A percentile compares a stretch with the other conserved stretches of the same genome.
These are phyloP conservation scores for Drosophila meridiana DNA, from an alignment of 2,888 invertebrate genomes.

Conservation along the genomic window DNA sequence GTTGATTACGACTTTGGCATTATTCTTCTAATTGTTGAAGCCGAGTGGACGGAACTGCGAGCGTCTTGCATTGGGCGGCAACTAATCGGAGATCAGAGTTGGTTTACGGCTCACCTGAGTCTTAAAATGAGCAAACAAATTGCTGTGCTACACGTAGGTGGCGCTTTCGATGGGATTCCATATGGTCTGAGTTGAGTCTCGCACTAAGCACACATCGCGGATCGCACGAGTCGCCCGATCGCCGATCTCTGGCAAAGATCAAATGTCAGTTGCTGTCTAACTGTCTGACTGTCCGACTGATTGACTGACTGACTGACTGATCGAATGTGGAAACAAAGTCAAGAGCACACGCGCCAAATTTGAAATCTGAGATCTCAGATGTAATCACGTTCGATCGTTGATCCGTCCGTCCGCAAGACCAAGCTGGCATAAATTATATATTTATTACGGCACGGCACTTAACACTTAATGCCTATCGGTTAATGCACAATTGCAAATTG, in stretches of 20 bases:
- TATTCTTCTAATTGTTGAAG: conserved; percentile 33
- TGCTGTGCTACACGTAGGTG: conserved; percentile 55
- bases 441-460: conserved; percentile 62
- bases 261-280: conserved; percentile 58
- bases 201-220: conserved; percentile 39
- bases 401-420: conserved; percentile 21
- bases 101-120: conserved; percentile 65
- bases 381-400: conserved; percentile 51
- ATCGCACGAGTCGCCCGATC: conserved; percentile 23
- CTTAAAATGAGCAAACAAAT: conserved; percentile 58
- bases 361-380: conserved; percentile 59
- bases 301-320: conserved; percentile 2
- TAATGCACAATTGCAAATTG: conserved; percentile 43
- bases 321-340: conserved; percentile 67
- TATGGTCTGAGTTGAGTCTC: conserved; percentile 48
- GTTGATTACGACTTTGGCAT: conserved; percentile 69
- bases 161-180: conserved; percentile 59
- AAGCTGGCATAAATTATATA: conserved; percentile 69
- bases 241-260: conserved; percentile 69
- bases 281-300: conserved; percentile 5
- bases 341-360: conserved; percentile 74
- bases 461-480: conserved; percentile 68
- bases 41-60: conserved; percentile 55
- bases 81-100: conserved; percentile 17
- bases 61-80: conserved; percentile 12